Evolutionary conservation across 2,113 vertebrate genomes (phyloP), one percentile per base, ranked within the genome.

Genomic region (Colius striatus): DNA sequence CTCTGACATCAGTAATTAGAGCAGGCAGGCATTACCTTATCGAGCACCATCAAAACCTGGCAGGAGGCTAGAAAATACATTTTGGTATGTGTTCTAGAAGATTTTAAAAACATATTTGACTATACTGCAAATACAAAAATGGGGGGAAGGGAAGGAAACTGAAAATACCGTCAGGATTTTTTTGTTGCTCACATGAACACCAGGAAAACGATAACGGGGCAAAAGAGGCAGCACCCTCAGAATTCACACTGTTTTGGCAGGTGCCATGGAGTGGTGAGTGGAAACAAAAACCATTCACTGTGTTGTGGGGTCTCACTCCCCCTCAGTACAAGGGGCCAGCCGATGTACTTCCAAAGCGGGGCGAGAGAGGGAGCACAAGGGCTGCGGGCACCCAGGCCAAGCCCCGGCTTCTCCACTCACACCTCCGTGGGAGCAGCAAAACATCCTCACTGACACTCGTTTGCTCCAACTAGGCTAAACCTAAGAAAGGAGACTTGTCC

Each of bases 251-350:
- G 20, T 3, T 32, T 84, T 55, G 30, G 54, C 32, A 62, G 41
- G 26, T 2, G 3, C 48, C 5, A 9, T 9, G 32, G 43, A 45
- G 36, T 22, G 90, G 34, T 34, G 83, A 29, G 45, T 54, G 30
- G 34, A 55, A 74, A 74, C 16, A 47, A 50, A 77, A 84, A 66
- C 1, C 4, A 9, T 10, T 21, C 13, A 7, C 45, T 18, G 16
- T 57, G n/a, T 36, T 84, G 38, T 16, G 43, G 34, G 55, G 16
- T 48, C 41, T 8, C 1, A 7, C 34, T 87, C n/a, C 53, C 72
- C 38, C n/a, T 77, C 60, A 38, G 32, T n/a, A n/a, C 0, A 1
- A 50, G 38, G 6, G 19, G 15, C 7, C 21, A 15, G 41, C 0
- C 0, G 29, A 20, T 27, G 18, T 23, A 11, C 32, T 77, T 77